Evolutionary conservation across 2,113 vertebrate genomes (phyloP).

Genomic region (Hyla sarda): DNA sequence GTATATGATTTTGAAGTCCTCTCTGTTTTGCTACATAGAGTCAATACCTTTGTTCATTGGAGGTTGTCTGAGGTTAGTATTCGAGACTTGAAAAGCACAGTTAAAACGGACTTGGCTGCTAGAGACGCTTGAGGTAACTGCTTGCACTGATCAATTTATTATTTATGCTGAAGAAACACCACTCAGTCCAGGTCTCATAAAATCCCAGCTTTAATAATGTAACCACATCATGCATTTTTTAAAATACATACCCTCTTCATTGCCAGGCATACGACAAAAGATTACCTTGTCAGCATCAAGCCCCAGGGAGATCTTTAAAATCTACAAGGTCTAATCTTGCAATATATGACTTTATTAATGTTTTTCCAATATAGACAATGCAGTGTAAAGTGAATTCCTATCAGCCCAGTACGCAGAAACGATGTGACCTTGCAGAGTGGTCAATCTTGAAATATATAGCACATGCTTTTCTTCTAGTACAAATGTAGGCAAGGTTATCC

Average conservation of each 20-base stretch:
- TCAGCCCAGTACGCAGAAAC: too few species aligned
- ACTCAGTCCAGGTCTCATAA: slow-evolving; percentile 38
- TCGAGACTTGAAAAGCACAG: slow-evolving; percentile 17
- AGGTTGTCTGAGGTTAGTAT: slow-evolving; percentile 49
- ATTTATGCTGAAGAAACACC: slow-evolving; percentile 43
- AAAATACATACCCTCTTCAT: slow-evolving; percentile 9
- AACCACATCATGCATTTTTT: slow-evolving; percentile 52
- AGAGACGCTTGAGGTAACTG: slow-evolving; percentile 26
- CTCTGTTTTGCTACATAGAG: neutral
- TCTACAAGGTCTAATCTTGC: neutral
- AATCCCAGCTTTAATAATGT: slow-evolving; percentile 40
- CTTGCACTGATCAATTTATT: slow-evolving; percentile 46
- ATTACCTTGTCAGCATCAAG: slow-evolving; percentile 17
- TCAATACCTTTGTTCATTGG: slow-evolving; percentile 27
- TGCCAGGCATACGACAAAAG: slow-evolving; percentile 22
- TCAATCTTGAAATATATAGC: too few species aligned
- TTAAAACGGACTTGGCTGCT: slow-evolving; percentile 39
- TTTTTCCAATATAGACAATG: slow-evolving; percentile 1
- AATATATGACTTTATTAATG: slow-evolving; percentile 8
- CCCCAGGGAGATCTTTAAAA: neutral
- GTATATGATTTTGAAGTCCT: neutral
- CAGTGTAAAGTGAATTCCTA: too few species aligned
- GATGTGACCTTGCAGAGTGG: too few species aligned
- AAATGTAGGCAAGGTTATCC: too few species aligned
- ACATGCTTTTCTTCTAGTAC: too few species aligned